phyloP scores from a whole-genome alignment of 2,113 vertebrate species.

The Hippocampus guttulatus region DNA sequence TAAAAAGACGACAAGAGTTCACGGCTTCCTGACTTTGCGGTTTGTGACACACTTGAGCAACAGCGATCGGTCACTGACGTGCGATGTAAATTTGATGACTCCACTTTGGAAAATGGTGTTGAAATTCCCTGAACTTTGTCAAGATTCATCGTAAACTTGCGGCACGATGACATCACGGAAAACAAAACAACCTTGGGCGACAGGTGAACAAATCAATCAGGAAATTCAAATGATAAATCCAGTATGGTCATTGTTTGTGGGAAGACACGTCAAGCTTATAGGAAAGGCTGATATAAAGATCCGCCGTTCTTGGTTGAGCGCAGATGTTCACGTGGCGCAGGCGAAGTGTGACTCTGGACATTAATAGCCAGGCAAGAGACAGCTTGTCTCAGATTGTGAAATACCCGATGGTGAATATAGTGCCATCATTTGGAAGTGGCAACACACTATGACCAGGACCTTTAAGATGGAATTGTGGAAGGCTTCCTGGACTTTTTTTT shows the following conservation, averaged over 20 bases:
- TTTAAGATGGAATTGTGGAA: background rate
- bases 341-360: background rate
- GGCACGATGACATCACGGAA: constrained; percentile 9
- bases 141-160: constrained; percentile 2
- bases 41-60: constrained; percentile 65
- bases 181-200: background rate
- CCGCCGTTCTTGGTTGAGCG: background rate
- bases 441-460: background rate
- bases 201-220: background rate
- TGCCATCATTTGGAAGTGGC: background rate
- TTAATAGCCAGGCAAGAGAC: background rate
- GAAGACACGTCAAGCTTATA: background rate
- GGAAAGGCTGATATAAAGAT: background rate
- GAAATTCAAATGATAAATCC: background rate
- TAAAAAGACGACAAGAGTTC: constrained; percentile 32
- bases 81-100: constrained; percentile 55
- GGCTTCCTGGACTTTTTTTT: background rate
- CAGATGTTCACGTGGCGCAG: constrained; percentile 1
- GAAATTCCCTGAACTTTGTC: background rate
- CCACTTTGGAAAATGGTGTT: constrained; percentile 50
- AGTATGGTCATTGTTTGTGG: background rate
- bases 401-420: background rate
- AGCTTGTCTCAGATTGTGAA: background rate
- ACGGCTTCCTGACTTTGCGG: constrained; percentile 57
- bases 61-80: constrained; percentile 58